A percentile compares a stretch with the other conserved stretches of the same genome.
Evolutionary conservation across 2,113 vertebrate genomes (phyloP).

Genomic region (Labrus mixtus): DNA sequence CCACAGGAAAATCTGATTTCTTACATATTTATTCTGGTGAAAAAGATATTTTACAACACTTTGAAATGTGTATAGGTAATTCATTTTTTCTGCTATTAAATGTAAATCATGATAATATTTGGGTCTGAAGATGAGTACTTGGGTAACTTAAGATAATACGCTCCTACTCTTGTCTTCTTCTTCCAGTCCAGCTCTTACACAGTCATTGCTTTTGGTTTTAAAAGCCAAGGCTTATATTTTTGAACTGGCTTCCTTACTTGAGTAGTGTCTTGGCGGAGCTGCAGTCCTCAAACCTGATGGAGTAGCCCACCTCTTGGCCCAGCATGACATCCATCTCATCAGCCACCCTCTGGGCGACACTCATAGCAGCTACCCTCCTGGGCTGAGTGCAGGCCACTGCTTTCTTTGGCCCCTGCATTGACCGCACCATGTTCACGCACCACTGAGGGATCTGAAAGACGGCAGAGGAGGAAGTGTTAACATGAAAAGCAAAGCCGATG

Average conservation of each 20-base stretch:
- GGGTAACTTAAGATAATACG: background rate
- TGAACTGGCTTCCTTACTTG: constrained; percentile 86
- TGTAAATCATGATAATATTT: no score
- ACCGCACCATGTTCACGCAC: constrained; percentile 96
- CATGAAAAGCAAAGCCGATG: background rate
- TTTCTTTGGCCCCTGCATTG: constrained; percentile 89
- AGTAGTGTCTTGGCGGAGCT: constrained; percentile 97
- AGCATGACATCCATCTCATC: constrained; percentile 98
- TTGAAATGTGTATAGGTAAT: no score
- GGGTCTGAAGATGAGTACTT: no score
- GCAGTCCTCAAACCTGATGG: constrained; percentile 98
- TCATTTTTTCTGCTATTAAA: no score
- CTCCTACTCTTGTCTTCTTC: background rate
- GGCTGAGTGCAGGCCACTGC: constrained; percentile 97
- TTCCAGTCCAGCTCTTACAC: background rate
- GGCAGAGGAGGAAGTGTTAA: background rate
- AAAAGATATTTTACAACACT: no score
- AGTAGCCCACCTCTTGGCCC: constrained; percentile 97
- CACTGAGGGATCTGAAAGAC: constrained; percentile 93
- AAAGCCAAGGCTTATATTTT: background rate
- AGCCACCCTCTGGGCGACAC: constrained; percentile 95
- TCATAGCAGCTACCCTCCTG: constrained; percentile 96
- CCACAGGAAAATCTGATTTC: no score
- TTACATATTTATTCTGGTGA: no score
- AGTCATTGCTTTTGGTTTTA: no score